Conservation (phyloP, 2,888 invertebrate genomes). For the Ichneumoninae sp. region DNA sequence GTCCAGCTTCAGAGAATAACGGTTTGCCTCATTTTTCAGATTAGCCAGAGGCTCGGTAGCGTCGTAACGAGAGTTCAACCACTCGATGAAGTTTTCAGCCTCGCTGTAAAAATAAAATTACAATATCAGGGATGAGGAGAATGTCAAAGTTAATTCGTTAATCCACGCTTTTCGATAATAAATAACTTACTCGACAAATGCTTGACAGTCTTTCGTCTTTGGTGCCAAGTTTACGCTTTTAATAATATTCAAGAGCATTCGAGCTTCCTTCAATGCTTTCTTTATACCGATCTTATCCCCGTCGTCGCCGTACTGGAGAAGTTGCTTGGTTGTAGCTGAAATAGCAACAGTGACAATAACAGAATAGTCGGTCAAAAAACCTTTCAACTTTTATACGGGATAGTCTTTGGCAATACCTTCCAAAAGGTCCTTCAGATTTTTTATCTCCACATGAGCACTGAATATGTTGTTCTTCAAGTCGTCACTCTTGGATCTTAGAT, state of each 20-base stretch:
- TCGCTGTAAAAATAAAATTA: slow-evolving; percentile 67
- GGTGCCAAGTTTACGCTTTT: slow-evolving; percentile 79
- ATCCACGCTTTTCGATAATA: background rate
- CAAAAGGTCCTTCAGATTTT: slow-evolving; percentile 81
- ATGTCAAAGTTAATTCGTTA: slow-evolving; percentile 46
- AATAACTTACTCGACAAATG: slow-evolving; percentile 79
- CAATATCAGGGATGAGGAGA: background rate
- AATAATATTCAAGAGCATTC: slow-evolving; percentile 84
- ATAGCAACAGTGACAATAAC: slow-evolving; percentile 1
- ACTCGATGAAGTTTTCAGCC: slow-evolving; percentile 76
- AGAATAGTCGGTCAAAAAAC: background rate
- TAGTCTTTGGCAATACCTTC: slow-evolving; percentile 73
- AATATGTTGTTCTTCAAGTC: slow-evolving; percentile 82
- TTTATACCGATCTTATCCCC: slow-evolving; percentile 86
- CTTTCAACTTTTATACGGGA: background rate
- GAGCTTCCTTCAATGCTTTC: slow-evolving; percentile 85
- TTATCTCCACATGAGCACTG: slow-evolving; percentile 79
- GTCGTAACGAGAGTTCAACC: slow-evolving; percentile 77
- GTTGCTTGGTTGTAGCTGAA: slow-evolving; percentile 75
- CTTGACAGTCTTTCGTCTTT: slow-evolving; percentile 81
- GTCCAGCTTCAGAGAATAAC: slow-evolving; percentile 74
- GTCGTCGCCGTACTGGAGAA: slow-evolving; percentile 84
- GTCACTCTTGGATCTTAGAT: slow-evolving; percentile 76
- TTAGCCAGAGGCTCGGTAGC: slow-evolving; percentile 74
- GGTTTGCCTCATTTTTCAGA: slow-evolving; percentile 71